Percentiles rank a stretch among this genome's conserved stretches.
Conservation (phyloP, 2,797 vertebrate species). For the Sebastolobus altivelis region DNA sequence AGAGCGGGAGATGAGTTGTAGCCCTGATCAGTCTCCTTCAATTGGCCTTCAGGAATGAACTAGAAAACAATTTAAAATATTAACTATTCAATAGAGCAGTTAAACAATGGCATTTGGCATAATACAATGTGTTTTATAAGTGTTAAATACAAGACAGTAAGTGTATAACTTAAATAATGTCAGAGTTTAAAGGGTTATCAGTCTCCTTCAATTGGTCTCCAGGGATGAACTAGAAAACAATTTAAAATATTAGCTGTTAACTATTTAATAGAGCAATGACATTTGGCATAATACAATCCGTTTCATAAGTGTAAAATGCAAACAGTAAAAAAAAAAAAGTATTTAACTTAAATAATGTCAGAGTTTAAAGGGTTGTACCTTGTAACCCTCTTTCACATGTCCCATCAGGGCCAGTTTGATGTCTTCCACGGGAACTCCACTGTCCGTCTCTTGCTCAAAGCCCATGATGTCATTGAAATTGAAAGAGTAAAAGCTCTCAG, state of each 20-base stretch:
- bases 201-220: rapidly evolving
- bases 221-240: slow-evolving; percentile 43
- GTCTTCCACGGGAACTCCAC: slow-evolving; percentile 29
- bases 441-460: background rate
- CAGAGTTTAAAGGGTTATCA: background rate
- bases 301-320: background rate
- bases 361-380: slow-evolving; percentile 27
- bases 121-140: too few relatives aligned
- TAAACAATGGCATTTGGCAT: background rate
- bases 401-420: slow-evolving; percentile 49
- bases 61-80: slow-evolving; percentile 24
- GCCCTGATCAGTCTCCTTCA: rapidly evolving
- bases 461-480: slow-evolving; percentile 65
- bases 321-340: background rate
- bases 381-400: slow-evolving; percentile 44
- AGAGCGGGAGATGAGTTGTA: slow-evolving; percentile 14
- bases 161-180: background rate
- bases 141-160: background rate
- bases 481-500: slow-evolving; percentile 6
- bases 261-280: background rate
- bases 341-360: background rate
- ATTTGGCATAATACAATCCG: background rate
- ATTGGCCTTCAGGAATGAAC: background rate
- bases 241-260: background rate
- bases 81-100: background rate